Evolutionary conservation across 2,113 vertebrate species (phyloP).

Genomic region (Tenebrosternarchus preto): DNA sequence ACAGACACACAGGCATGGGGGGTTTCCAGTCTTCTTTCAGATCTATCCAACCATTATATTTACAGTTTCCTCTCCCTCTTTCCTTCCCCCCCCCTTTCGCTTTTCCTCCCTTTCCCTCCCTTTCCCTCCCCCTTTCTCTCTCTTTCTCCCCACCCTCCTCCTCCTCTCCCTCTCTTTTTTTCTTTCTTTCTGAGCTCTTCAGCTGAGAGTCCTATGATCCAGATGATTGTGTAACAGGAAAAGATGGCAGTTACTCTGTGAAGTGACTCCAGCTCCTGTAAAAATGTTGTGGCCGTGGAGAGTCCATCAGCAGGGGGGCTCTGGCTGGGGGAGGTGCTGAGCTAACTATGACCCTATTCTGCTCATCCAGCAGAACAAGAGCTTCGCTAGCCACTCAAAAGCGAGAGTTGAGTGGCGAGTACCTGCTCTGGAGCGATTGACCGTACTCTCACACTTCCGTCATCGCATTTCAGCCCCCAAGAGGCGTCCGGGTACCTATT

Average conservation of each 20-base stretch:
- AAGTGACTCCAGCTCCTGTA: slow-evolving; percentile 40
- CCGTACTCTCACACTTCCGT: slow-evolving; percentile 9
- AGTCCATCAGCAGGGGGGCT: background rate
- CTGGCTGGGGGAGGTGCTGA: too few species aligned
- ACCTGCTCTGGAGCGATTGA: slow-evolving; percentile 10
- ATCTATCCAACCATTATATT: slow-evolving; percentile 31
- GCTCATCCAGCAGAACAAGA: slow-evolving; percentile 3
- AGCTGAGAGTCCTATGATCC: slow-evolving; percentile 23
- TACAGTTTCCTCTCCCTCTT: slow-evolving; percentile 29
- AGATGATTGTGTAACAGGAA: slow-evolving; percentile 53
- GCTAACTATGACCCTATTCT: too few species aligned
- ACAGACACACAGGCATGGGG: background rate
- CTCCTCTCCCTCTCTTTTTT: background rate
- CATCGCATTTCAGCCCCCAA: too few species aligned
- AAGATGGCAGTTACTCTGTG: slow-evolving; percentile 56
- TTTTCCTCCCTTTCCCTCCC: slow-evolving; percentile 39
- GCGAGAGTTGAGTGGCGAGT: background rate
- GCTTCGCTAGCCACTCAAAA: slow-evolving; percentile 20
- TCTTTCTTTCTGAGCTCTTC: background rate
- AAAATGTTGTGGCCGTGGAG: slow-evolving; percentile 13
- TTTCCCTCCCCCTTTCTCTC: background rate
- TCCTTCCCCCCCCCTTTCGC: slow-evolving; percentile 13
- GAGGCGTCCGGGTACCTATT: background rate
- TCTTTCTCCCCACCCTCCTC: background rate
- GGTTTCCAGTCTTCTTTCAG: background rate